Base-by-base conservation (phyloP, 2,888 invertebrate genomes). In the Ganaspis brasiliensis region DNA sequence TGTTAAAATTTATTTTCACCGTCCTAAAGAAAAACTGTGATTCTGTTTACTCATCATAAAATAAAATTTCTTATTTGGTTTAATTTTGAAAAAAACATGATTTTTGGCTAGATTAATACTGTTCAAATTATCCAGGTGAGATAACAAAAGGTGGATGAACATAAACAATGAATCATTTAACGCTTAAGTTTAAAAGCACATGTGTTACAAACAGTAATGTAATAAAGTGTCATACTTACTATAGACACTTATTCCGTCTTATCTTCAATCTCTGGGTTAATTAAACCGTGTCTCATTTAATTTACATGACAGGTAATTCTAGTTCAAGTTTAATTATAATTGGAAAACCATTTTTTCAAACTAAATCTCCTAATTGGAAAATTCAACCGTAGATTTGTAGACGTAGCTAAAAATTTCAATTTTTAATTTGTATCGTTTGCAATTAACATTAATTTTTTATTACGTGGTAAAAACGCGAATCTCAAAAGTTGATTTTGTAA, bases 101-200 rank as follows among this genome's bases (percentile, higher is more conserved):
- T 49, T 52, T 52, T 52, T 52, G 52, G 19, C 16, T 9, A 9
- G 16, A n/a, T 52, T 16, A 14, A 12, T n/a, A 45, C 10, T n/a
- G 2, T 4, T 67, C 0, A 45, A 67, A 67, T 21, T 45, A 45
- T 67, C 9, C 24, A 67, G 9, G 67, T 67, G 45, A 45, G 67
- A 67, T 45, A 67, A 67, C 45, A 45, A 52, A 24, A 67, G 45
- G 67, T 26, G 9, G 24, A 45, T 26, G 45, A 67, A 45, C 45
- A 24, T 45, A 40, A 67, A 24, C 67, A 67, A 26, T 67, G 16
- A 67, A 67, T 67, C 67, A 67, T 67, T 45, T 14, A 52, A 52
- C 9, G 21, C 10, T 14, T 45, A 45, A 35, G 35, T 21, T 24
- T 6, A 19, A 19, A 52, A 52, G 52, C n/a, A 16, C 19, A 16